Base-by-base conservation (phyloP, 2,888 invertebrate species). In the Apamea anceps region DNA sequence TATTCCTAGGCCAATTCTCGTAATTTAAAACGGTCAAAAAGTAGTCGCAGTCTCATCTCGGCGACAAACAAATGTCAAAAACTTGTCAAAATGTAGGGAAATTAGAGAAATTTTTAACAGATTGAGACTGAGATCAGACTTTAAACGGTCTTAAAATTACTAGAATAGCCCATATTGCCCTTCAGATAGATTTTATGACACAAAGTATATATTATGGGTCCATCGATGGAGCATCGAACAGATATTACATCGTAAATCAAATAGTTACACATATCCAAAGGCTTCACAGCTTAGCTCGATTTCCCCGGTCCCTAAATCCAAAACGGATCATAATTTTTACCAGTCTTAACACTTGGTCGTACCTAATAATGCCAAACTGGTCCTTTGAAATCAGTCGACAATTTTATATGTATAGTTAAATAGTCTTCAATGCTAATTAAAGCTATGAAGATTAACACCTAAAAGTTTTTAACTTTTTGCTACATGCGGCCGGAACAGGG, bases 341-440 rank as follows among this genome's bases (percentile, higher is more conserved):
- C 82, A 81, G 80, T 81, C 80, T 81, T 82, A 37, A 81, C 37
- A 63, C 68, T 74, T 77, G 77, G 80, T 68, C 68, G 51, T 57
- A 76, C 63, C 28, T 62, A 74, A 57, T 68, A 62, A 54, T 45
- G 51, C 81, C 54, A 57, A 81, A 57, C 45, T 57, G 76, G 75
- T 28, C 54, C 54, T 48, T 57, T 37, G 13, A 28, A 63, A 62
- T 68, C 80, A 75, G 80, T 75, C 67, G 76, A 54, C 68, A 76
- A 81, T 57, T 76, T 75, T 62, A 54, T 60, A 75, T 32, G 32
- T 32, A 32, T 72, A 66, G 65, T 79, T 66, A 45, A 62, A 60
- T 66, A 80, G 76, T 82, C 62, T 70, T 37, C 82, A 82, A 37
- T 48, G 77, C 77, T 81, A 82, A 37, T 37, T 63, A 70, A 48